Percentiles rank a stretch among this genome's conserved stretches.
These are phyloP conservation scores for Gymnarchus niloticus DNA, from an alignment of 2,113 vertebrate species.

Conservation along the genomic window DNA sequence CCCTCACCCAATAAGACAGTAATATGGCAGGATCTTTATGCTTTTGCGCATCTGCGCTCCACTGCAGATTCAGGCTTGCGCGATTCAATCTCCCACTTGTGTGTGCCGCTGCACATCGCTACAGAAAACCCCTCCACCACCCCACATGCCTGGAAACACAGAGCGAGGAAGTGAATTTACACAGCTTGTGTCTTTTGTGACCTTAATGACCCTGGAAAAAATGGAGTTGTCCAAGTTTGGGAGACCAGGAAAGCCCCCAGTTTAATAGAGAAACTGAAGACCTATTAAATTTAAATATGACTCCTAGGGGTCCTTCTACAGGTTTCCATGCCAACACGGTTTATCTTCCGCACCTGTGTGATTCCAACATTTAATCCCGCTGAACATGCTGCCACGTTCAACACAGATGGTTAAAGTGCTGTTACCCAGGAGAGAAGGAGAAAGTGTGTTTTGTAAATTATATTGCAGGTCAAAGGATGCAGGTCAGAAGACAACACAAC, in stretches of 20 bases:
- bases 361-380: conserved; percentile 17
- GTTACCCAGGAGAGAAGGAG: not conserved
- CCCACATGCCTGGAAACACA: conserved; percentile 25
- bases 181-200: conserved; percentile 28
- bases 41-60: not conserved
- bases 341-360: conserved; percentile 32
- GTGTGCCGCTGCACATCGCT: not conserved
- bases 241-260: conserved; percentile 31
- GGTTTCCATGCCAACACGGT: conserved; percentile 32
- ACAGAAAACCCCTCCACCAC: not conserved
- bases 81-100: not conserved
- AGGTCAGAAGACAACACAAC: not conserved
- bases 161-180: conserved; percentile 28
- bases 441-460: not conserved
- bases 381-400: not conserved
- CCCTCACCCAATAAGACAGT: too few relatives aligned
- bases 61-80: not conserved
- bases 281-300: conserved; percentile 38
- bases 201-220: conserved; percentile 29
- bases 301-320: conserved; percentile 29
- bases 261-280: conserved; percentile 39
- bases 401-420: not conserved
- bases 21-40: not conserved
- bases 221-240: conserved; percentile 16
- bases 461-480: not conserved